phyloP scores from a whole-genome alignment of 2,888 invertebrate species.

The Neria commutata region DNA sequence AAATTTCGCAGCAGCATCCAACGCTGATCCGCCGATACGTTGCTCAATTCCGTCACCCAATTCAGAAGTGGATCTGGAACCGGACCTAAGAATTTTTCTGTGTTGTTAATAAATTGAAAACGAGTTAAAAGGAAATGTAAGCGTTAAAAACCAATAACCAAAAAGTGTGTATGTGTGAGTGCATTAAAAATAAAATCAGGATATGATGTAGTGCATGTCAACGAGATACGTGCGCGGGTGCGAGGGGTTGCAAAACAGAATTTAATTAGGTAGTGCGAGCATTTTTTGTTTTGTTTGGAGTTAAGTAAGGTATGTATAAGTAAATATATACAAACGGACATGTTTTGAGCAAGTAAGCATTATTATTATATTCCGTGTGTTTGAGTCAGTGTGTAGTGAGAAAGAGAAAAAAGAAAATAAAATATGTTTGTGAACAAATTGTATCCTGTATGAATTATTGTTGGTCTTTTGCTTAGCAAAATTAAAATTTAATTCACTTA shows the following conservation, averaged over 20 bases:
- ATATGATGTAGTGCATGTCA: background rate
- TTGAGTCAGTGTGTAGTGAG: conserved; percentile 7
- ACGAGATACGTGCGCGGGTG: conserved; percentile 11
- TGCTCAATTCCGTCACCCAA: conserved; percentile 87
- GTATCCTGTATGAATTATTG: conserved; percentile 1
- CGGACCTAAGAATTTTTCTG: conserved; percentile 73
- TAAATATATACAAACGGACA: background rate
- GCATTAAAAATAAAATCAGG: background rate
- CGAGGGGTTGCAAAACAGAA: background rate
- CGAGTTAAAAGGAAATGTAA: conserved; percentile 19
- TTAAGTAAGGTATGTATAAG: background rate
- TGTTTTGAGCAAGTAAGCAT: conserved; percentile 5
- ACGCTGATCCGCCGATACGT: conserved; percentile 79
- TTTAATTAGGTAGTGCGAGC: background rate
- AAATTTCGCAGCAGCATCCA: conserved; percentile 83
- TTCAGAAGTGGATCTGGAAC: conserved; percentile 84
- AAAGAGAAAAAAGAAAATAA: conserved; percentile 31
- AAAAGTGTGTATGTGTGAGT: too few species aligned
- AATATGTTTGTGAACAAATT: conserved; percentile 26
- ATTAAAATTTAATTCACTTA: too few species aligned
- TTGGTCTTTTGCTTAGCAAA: conserved; percentile 11
- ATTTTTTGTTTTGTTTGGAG: conserved; percentile 1
- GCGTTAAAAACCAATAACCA: background rate
- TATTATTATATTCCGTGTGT: conserved; percentile 8
- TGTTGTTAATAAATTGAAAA: conserved; percentile 49